Base-by-base conservation (phyloP, 2,113 vertebrate species). In the Psilopogon haemacephalus region DNA sequence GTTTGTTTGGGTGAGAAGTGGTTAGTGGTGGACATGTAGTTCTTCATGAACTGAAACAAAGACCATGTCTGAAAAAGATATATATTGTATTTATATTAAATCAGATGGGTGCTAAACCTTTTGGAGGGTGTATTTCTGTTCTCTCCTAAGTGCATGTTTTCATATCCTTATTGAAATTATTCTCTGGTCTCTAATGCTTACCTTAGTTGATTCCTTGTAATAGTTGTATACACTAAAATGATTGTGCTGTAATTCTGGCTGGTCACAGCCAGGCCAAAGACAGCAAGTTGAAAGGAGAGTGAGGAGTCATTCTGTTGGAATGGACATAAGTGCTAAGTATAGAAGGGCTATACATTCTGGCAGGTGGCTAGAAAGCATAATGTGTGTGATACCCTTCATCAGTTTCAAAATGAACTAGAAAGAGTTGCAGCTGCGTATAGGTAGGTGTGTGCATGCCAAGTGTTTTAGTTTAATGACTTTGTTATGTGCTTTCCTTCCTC, bases 241-340 rank as follows among this genome's bases (percentile, higher is more conserved):
- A 16, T 4, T 68, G 55, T 15, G 12, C 48, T 81, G 59, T 62
- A n/a, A 14, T 65, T 91, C 27, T 28, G 63, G 77, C 20, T 58
- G 70, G 21, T 20, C 16, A 32, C n/a, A 50, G 52, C 58, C 60
- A 54, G 70, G 67, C 35, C 86, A 69, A 86, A 69, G 8, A 48
- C 71, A 88, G 69, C 84, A 62, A 24, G 48, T 92, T 74, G 40
- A 84, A 73, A 40, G 15, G 63, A 52, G 79, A 62, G 26, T 58
- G 86, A 69, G 70, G 63, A 75, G 63, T 93, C 91, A 58, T 44
- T 75, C 55, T 28, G 27, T 12, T 84, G 77, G 70, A 90, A 93
- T 86, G 88, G 92, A n/a, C 33, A 55, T 79, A 63, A 42, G 1
- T 67, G 62, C 88, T 95, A 92, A 84, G 73, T 82, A 79, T 59